Conservation (phyloP, 2,888 invertebrate genomes). For the Exocentrus adspersus region DNA sequence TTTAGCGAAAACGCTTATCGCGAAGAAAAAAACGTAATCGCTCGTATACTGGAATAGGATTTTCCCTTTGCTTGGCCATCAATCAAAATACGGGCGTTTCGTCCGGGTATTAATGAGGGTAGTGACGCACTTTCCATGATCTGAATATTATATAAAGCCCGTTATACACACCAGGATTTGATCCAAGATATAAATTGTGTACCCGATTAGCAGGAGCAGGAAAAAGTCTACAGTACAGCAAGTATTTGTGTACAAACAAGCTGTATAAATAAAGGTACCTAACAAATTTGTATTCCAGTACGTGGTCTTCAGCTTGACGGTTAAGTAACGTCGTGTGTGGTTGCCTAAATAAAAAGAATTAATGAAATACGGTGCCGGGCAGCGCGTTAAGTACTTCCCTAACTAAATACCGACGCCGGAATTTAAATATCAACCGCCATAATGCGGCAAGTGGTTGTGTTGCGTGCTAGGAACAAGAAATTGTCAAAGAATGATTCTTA, state of each 20-base stretch:
- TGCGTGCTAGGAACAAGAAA: neutral
- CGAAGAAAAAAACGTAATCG: neutral
- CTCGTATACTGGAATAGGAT: neutral
- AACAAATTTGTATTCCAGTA: no score
- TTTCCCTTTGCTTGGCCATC: neutral
- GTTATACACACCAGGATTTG: no score
- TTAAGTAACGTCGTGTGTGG: no score
- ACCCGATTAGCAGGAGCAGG: no score
- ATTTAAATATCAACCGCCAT: constrained; percentile 6
- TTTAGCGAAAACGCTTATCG: neutral
- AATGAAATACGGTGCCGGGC: neutral
- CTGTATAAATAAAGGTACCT: no score
- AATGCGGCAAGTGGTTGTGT: constrained; percentile 9
- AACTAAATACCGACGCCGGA: neutral
- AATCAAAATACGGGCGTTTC: constrained; percentile 3
- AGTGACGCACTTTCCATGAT: no score
- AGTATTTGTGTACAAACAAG: no score
- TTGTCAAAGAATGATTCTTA: neutral
- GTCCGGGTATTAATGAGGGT: neutral
- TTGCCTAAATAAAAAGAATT: no score
- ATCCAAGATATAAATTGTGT: no score
- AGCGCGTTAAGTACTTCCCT: constrained; percentile 1
- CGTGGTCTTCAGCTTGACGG: no score
- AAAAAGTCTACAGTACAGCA: no score
- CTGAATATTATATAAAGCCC: no score